Evolutionary conservation across 2,113 vertebrate species (phyloP), one percentile per base, ranked within the genome.

Genomic region (Bubo scandiacus): DNA sequence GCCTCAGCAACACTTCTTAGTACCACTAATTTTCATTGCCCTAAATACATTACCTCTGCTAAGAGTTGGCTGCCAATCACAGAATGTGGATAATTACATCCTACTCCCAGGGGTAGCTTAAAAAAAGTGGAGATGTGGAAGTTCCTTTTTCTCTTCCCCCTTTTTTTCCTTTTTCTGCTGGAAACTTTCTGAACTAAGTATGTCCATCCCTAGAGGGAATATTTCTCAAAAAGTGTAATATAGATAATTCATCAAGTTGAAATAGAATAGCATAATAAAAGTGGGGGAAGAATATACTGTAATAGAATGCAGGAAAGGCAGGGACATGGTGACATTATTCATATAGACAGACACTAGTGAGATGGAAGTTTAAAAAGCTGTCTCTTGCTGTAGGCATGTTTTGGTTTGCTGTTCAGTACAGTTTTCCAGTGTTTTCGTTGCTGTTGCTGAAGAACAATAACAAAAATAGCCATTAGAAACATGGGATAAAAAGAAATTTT

Each of bases 181-280:
- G 52, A 92, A 96, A 96, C 58, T 81, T 95, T 86, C 61, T 70
- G 82, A 94, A 92, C 51, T 58, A 87, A 92, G 59, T 77, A 49
- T 88, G 59, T 51, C 74, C 58, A 32, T 82, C 62, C 65, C 94
- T 92, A 72, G 88, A 74, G 92, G 85, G 51, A 91, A 86, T 45
- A 40, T 91, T 94, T 95, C 80, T 94, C 78, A 84, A 94, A 94
- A 95, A 96, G 91, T 29, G 27, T 65, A 88, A 82, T 94, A 88
- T n/a, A 86, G 75, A 94, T 91, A 95, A 96, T 95, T 97, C 85
- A 97, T 97, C 93, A 94, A 82, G 20, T 61, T 92, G 95, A 97
- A 96, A 92, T 85, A 95, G 81, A 96, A 89, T 89, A 96, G 81
- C 63, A 91, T 83, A 95, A 93, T 96, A 96, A 95, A 94, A 94